These are phyloP conservation scores for Drosophila silvestris DNA, from an alignment of 2,888 invertebrate genomes.

Conservation along the genomic window DNA sequence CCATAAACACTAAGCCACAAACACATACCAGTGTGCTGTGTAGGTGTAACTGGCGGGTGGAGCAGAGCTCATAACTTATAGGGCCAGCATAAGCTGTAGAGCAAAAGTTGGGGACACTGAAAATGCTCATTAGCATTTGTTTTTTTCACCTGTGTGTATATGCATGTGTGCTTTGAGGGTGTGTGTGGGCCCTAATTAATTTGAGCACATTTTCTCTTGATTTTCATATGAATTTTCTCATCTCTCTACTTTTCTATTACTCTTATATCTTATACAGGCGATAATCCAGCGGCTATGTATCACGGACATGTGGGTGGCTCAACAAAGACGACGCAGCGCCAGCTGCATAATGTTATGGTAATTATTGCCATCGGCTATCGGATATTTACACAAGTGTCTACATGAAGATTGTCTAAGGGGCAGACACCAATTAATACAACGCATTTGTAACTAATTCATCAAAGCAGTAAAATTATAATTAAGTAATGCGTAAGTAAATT, in stretches of 20 bases:
- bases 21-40: conserved; percentile 6
- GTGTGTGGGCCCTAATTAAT: conserved; percentile 63
- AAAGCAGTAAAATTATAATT: conserved; percentile 33
- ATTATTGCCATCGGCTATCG: conserved; percentile 82
- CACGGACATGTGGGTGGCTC: conserved; percentile 85
- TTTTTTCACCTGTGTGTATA: conserved; percentile 36
- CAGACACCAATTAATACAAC: conserved; percentile 15
- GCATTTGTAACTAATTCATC: conserved; percentile 60
- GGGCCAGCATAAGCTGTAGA: conserved; percentile 56
- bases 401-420: conserved; percentile 78
- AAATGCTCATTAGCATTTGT: conserved; percentile 73
- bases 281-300: conserved; percentile 93
- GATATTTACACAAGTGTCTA: conserved; percentile 81
- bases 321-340: conserved; percentile 85
- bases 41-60: not conserved
- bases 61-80: conserved; percentile 66
- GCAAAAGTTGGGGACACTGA: conserved; percentile 50
- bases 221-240: conserved; percentile 35
- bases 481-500: conserved; percentile 36
- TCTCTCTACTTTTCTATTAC: not conserved
- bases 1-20: conserved; percentile 74
- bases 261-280: conserved; percentile 87
- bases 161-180: not conserved
- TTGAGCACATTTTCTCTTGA: conserved; percentile 66
- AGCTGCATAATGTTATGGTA: conserved; percentile 81